Conservation (phyloP, 2,888 invertebrate genomes). For the Icerya purchasi region DNA sequence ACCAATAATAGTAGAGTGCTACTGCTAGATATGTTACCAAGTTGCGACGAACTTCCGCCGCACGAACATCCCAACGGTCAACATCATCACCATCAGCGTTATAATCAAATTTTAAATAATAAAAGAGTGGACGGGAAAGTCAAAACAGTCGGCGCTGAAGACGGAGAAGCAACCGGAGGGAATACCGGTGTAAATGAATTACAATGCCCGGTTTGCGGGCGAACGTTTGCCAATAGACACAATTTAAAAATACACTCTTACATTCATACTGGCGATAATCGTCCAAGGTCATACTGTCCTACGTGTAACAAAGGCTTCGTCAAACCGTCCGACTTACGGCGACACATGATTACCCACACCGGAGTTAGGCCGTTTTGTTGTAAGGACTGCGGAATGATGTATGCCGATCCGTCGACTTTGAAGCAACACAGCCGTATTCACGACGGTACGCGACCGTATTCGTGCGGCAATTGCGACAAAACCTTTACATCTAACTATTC, state of each 20-base stretch:
- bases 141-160: too few relatives aligned
- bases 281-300: slow-evolving; percentile 15
- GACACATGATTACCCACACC: slow-evolving; percentile 16
- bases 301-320: slow-evolving; percentile 18
- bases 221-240: slow-evolving; percentile 17
- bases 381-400: slow-evolving; percentile 16
- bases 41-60: slow-evolving; percentile 11
- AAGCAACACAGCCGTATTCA: slow-evolving; percentile 16
- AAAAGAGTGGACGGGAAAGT: too few relatives aligned
- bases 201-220: slow-evolving; percentile 17
- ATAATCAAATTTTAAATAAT: slow-evolving; percentile 4
- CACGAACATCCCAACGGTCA: slow-evolving; percentile 8
- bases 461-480: slow-evolving; percentile 14
- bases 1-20: neutral
- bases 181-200: slow-evolving; percentile 3
- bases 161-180: neutral
- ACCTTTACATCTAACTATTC: slow-evolving; percentile 14
- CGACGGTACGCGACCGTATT: slow-evolving; percentile 9
- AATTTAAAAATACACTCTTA: slow-evolving; percentile 17
- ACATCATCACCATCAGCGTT: neutral
- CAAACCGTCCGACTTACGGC: slow-evolving; percentile 17
- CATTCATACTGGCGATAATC: slow-evolving; percentile 15
- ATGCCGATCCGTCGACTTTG: slow-evolving; percentile 14
- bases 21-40: slow-evolving; percentile 9
- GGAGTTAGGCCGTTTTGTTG: slow-evolving; percentile 15